Evolutionary conservation across 2,113 vertebrate species (phyloP).

Genomic region (Hymenochirus boettgeri): DNA sequence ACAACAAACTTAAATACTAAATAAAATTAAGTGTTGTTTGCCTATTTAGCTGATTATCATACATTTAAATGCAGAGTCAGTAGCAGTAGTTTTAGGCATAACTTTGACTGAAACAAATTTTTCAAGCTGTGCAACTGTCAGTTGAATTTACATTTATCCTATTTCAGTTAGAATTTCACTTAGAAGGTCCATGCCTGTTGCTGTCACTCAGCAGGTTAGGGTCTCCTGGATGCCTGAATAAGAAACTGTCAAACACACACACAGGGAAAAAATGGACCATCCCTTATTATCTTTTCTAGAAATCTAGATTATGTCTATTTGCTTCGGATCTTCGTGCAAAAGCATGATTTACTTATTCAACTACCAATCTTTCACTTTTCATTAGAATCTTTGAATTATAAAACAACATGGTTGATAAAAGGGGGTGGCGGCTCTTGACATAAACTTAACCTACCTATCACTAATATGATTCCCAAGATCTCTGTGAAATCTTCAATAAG

Average conservation of each 20-base stretch:
- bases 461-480: background rate
- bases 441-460: background rate
- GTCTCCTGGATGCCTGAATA: no score
- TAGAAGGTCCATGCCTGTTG: no score
- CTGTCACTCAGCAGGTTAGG: no score
- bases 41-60: constrained; percentile 10
- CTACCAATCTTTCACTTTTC: background rate
- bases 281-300: no score
- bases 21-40: constrained; percentile 23
- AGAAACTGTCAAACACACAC: no score
- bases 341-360: background rate
- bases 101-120: background rate
- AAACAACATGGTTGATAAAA: constrained; percentile 1
- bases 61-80: constrained; percentile 8
- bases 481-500: background rate
- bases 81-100: background rate
- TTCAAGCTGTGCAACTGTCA: background rate
- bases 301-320: background rate
- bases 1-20: background rate
- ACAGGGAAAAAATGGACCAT: no score
- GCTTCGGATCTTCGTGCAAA: background rate
- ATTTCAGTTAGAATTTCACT: no score
- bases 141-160: no score
- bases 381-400: background rate
- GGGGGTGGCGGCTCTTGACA: background rate